Conservation (phyloP, 2,888 invertebrate genomes). For the Pemphredon lugubris region DNA sequence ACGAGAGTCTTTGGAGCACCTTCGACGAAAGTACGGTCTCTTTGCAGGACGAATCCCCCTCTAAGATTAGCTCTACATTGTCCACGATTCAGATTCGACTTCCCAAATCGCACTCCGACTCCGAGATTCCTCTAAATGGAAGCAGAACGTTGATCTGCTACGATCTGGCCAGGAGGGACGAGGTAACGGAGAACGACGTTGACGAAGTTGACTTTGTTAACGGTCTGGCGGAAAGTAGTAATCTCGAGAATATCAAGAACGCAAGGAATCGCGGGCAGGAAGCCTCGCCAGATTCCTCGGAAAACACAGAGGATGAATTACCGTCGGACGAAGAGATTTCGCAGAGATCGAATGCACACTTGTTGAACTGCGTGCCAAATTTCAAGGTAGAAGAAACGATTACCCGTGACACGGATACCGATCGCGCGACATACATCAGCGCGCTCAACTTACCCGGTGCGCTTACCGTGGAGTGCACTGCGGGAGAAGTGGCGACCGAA, state of each 20-base stretch:
- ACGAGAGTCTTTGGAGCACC: conserved; percentile 77
- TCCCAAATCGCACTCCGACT: conserved; percentile 74
- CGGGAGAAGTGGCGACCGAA: conserved; percentile 29
- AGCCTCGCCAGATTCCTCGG: conserved; percentile 16
- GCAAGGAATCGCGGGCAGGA: conserved; percentile 11
- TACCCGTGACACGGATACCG: conserved; percentile 41
- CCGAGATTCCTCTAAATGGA: conserved; percentile 60
- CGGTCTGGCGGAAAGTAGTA: conserved; percentile 6
- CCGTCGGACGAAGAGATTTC: conserved; percentile 19
- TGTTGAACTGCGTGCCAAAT: not conserved
- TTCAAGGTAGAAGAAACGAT: conserved; percentile 30
- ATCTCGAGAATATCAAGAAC: conserved; percentile 25
- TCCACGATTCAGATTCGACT: conserved; percentile 33
- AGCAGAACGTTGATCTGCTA: conserved; percentile 1
- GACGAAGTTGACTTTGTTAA: conserved; percentile 61
- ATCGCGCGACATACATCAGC: conserved; percentile 63
- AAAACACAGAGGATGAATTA: conserved; percentile 20
- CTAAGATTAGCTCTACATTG: conserved; percentile 11
- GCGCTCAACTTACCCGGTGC: conserved; percentile 61
- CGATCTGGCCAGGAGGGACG: conserved; percentile 7
- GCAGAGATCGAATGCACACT: not conserved
- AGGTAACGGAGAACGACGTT: not conserved
- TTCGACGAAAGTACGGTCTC: conserved; percentile 77
- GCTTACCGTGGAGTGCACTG: conserved; percentile 59
- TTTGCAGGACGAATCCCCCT: conserved; percentile 67